A percentile compares a stretch with the other conserved stretches of the same genome.
These are phyloP conservation scores for Troides aeacus DNA, from an alignment of 2,888 invertebrate species.

Conservation along the genomic window DNA sequence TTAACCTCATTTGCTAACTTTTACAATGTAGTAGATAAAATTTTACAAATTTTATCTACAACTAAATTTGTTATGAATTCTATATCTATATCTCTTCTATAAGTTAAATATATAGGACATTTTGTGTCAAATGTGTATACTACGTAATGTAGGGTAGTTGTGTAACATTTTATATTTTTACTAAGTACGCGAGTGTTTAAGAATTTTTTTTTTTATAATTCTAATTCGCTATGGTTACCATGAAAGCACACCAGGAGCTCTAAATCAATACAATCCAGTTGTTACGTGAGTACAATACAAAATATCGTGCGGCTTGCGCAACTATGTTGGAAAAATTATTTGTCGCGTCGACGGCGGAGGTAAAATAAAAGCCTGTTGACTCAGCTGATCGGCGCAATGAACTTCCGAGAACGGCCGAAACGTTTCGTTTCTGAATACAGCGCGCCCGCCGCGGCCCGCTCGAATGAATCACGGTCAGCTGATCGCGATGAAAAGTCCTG, in stretches of 20 bases:
- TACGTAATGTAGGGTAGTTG: no score
- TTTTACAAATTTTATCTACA: no score
- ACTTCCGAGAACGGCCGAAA: conserved; percentile 58
- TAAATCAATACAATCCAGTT: conserved; percentile 5
- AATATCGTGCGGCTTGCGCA: conserved; percentile 54
- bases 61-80: no score
- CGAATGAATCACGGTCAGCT: conserved; percentile 44
- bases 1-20: no score
- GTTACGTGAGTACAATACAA: conserved; percentile 47
- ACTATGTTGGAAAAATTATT: conserved; percentile 55
- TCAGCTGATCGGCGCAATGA: conserved; percentile 72
- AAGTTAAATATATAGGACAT: no score
- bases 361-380: conserved; percentile 57
- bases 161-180: no score
- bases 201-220: no score
- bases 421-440: conserved; percentile 41
- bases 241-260: background rate
- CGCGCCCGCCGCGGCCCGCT: conserved; percentile 36
- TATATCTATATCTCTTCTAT: no score
- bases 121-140: no score
- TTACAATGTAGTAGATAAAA: no score
- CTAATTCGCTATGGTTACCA: background rate
- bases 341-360: conserved; percentile 43
- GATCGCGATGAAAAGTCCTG: conserved; percentile 37
- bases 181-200: no score